These are phyloP conservation scores for Caenorhabditis sulstoni DNA, from an alignment of 2,888 invertebrate genomes.

Conservation along the genomic window DNA sequence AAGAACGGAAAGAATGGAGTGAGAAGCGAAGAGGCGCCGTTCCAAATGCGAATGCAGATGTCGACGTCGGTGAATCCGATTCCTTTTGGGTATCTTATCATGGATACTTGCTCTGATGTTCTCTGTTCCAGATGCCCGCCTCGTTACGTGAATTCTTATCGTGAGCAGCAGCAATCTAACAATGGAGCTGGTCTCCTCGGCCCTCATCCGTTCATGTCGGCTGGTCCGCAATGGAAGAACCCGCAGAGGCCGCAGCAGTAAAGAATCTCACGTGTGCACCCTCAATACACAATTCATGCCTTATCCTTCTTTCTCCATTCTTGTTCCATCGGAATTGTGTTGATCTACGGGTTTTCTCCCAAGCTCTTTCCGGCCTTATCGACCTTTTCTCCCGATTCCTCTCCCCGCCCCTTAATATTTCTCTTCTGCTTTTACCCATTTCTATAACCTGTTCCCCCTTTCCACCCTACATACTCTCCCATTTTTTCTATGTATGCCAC, in stretches of 20 bases:
- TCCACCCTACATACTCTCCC: constrained; percentile 10
- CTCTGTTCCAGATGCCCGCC: constrained; percentile 47
- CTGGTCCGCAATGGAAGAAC: constrained; percentile 22
- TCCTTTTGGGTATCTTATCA: constrained; percentile 45
- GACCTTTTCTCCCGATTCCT: constrained; percentile 1
- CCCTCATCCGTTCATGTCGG: constrained; percentile 32
- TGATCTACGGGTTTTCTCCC: constrained; percentile 33
- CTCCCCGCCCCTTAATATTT: constrained; percentile 4
- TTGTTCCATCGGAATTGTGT: constrained; percentile 39
- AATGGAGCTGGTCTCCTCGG: constrained; percentile 26
- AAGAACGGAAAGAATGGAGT: constrained; percentile 13
- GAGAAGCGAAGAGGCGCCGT: neutral
- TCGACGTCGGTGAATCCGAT: constrained; percentile 26
- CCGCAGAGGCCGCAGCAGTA: constrained; percentile 20
- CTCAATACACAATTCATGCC: constrained; percentile 37
- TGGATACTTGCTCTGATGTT: too few relatives aligned
- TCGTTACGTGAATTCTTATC: constrained; percentile 35
- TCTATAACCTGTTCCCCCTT: neutral
- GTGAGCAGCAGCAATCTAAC: constrained; percentile 15
- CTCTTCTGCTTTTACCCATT: constrained; percentile 10
- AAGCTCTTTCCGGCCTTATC: constrained; percentile 11
- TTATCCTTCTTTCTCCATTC: constrained; percentile 22
- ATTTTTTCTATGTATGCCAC: constrained; percentile 11
- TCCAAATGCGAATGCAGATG: neutral
- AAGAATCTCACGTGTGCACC: neutral